Evolutionary conservation across 2,797 vertebrate genomes (phyloP).

Genomic region (Gymnoscopelus braueri): DNA sequence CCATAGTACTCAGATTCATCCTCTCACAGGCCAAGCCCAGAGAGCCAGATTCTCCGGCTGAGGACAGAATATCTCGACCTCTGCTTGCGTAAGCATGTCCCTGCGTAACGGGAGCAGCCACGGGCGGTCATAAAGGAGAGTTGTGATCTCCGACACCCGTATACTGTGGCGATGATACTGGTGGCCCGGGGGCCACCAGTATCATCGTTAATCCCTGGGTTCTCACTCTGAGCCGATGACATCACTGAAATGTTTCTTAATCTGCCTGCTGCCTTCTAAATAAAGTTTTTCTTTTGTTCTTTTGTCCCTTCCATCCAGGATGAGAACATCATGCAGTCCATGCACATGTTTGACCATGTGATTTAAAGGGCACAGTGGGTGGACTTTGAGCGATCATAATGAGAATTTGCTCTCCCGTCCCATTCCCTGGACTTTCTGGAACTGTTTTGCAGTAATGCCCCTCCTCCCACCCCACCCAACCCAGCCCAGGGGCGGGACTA

Average conservation of each 20-base stretch:
- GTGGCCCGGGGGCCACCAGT: no score
- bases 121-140: no score
- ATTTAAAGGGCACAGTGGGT: constrained; percentile 82
- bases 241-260: no score
- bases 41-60: neutral
- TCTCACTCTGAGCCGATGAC: no score
- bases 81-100: no score
- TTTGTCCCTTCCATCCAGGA: constrained; percentile 78
- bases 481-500: neutral
- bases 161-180: no score
- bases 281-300: neutral
- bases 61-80: neutral
- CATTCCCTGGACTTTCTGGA: constrained; percentile 13
- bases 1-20: neutral
- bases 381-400: constrained; percentile 11
- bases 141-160: no score
- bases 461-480: neutral
- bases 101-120: no score
- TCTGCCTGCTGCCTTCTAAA: neutral
- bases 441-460: constrained; percentile 10
- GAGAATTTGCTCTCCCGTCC: neutral
- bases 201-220: no score
- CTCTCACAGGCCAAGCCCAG: neutral
- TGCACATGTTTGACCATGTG: constrained; percentile 95
- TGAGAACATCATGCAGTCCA: constrained; percentile 97